These are phyloP conservation scores for Panorpa germanica DNA, from an alignment of 2,888 invertebrate genomes.

Conservation along the genomic window DNA sequence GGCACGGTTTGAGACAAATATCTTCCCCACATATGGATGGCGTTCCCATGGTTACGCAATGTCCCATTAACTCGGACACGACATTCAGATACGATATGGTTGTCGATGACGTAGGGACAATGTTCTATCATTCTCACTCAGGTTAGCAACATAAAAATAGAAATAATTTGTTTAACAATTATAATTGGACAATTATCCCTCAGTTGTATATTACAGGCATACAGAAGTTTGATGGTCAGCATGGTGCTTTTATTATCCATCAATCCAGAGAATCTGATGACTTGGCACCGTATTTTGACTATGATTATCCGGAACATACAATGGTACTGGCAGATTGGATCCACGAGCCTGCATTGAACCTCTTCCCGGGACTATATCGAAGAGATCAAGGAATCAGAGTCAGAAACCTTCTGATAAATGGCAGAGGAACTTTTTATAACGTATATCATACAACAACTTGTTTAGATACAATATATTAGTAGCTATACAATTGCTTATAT, in stretches of 20 bases:
- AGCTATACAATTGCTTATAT: too few species aligned
- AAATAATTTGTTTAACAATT: too few species aligned
- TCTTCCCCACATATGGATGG: constrained; percentile 69
- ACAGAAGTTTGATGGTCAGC: constrained; percentile 64
- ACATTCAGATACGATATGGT: constrained; percentile 48
- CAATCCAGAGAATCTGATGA: constrained; percentile 36
- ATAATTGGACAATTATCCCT: too few species aligned
- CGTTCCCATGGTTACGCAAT: constrained; percentile 65
- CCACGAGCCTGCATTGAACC: constrained; percentile 29
- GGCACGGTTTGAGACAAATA: constrained; percentile 71
- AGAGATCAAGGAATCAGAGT: constrained; percentile 15
- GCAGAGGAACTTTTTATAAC: constrained; percentile 15
- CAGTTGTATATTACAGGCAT: too few species aligned
- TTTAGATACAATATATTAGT: not conserved
- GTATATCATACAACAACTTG: constrained; percentile 11
- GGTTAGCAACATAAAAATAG: too few species aligned
- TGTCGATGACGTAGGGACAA: constrained; percentile 53
- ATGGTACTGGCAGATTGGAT: constrained; percentile 66
- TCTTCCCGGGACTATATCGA: constrained; percentile 16
- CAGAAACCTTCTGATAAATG: constrained; percentile 18
- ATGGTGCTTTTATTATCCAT: constrained; percentile 54
- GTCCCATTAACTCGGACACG: constrained; percentile 52
- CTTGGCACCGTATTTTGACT: constrained; percentile 45
- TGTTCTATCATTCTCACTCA: constrained; percentile 52
- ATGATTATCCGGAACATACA: constrained; percentile 47